phyloP scores from a whole-genome alignment of 2,888 invertebrate species.

The Phortica magna region DNA sequence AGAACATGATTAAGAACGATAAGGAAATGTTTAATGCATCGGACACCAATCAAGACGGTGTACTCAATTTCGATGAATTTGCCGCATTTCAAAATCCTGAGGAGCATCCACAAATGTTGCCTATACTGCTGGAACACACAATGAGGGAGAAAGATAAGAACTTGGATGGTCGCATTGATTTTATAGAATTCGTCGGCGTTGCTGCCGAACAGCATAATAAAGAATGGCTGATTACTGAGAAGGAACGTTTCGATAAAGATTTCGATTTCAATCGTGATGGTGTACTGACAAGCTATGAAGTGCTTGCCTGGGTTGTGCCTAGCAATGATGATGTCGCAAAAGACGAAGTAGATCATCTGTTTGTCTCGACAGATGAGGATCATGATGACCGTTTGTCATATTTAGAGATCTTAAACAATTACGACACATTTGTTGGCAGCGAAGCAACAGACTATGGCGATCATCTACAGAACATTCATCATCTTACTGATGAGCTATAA shows the following conservation, averaged over 20 bases:
- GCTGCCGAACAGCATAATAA: slow-evolving; percentile 84
- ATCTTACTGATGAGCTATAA: slow-evolving; percentile 90
- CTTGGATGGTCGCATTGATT: slow-evolving; percentile 89
- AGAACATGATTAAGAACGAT: slow-evolving; percentile 86
- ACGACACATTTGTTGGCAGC: slow-evolving; percentile 94
- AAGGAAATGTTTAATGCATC: slow-evolving; percentile 91
- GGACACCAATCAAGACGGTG: slow-evolving; percentile 89
- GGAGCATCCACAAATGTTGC: slow-evolving; percentile 92
- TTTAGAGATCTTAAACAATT: slow-evolving; percentile 89
- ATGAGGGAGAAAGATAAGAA: slow-evolving; percentile 91
- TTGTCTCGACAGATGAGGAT: slow-evolving; percentile 91
- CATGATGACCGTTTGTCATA: slow-evolving; percentile 88
- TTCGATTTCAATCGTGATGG: slow-evolving; percentile 93
- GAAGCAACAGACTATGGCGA: slow-evolving; percentile 94
- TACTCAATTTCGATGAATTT: slow-evolving; percentile 88
- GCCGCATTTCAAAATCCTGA: slow-evolving; percentile 95
- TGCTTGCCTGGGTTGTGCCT: slow-evolving; percentile 93
- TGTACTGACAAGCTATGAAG: slow-evolving; percentile 86
- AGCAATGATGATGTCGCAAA: slow-evolving; percentile 92
- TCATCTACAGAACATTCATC: slow-evolving; percentile 89
- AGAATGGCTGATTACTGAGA: slow-evolving; percentile 85
- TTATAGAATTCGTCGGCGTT: slow-evolving; percentile 80
- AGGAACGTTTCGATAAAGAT: slow-evolving; percentile 91
- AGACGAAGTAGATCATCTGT: slow-evolving; percentile 94
- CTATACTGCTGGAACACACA: slow-evolving; percentile 87